Evolutionary conservation across 2,113 vertebrate genomes (phyloP), one percentile per base, ranked within the genome.

Genomic region (Ceyx melanurus): DNA sequence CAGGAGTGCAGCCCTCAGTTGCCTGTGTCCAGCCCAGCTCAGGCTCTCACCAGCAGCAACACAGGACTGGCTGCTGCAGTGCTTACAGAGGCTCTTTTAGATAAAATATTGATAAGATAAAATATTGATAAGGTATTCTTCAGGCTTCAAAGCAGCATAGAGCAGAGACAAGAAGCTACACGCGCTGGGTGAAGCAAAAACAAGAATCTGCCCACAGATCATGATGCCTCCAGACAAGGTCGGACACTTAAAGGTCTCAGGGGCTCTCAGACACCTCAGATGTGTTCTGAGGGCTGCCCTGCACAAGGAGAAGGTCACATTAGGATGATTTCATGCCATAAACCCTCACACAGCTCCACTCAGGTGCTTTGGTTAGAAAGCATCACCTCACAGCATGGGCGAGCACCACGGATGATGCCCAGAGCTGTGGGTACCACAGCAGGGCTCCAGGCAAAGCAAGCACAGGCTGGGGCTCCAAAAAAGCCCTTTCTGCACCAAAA

Each of bases 261-360:
- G 37, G 26, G 15, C 40, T 19, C 5, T 22, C 14, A 51, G 54
- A 11, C 18, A 3, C 19, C 37, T 7, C 51, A 2, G 56, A 2
- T 0, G 15, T 2, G 9, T 8, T 22, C 73, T 35, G 58, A 1
- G 1, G 75, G 60, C 57, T 66, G 58, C 7, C 28, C 76, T n/a
- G 45, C 8, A 0, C 1, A 0, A 15, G 45, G 12, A 5, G 10
- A 0, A 3, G 76, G 57, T 15, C 18, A 2, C 5, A 3, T 2
- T 0, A 6, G 21, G 5, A 21, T 43, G 23, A 2, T 29, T 71
- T 40, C 1, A 1, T 13, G 12, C 10, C 58, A 7, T 19, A 35
- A 13, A 53, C 1, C 14, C 46, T 42, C 3, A 0, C 3, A 9
- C 5, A 10, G 40, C 13, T 28, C 5, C 29, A 17, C 19, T 6